Base-by-base conservation (phyloP, 2,888 invertebrate genomes). In the Dasysyrphus albostriatus region DNA sequence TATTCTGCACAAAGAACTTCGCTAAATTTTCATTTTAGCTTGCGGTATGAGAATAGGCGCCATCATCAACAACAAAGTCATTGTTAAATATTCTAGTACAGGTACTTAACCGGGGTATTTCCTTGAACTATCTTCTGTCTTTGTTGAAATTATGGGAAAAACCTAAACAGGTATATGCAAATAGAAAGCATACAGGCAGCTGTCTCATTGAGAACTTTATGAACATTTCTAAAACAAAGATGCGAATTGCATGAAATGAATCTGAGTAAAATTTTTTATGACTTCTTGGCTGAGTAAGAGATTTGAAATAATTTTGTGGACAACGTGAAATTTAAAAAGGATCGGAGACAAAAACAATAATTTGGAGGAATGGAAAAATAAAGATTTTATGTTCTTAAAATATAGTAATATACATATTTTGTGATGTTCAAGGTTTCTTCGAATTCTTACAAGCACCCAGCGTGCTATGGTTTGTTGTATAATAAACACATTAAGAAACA, bases 41-140 rank as follows among this genome's bases (percentile, higher is more conserved):
- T 67, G 77, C 51, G 73, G 77, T 73, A 24, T 44, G n/a, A 56
- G 42, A n/a, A 29, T 56, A 67, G 67, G 83, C 83, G 83, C 78
- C 83, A 78, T 61, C 78, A 78, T 19, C 32, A 32, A 54, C 24
- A 69, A 34, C 8, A 3, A 24, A 24, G 24, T 24, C 24, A 14
- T 54, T 39, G 69, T 69, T 54, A 69, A 51, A 54, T 29, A 9
- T 24, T 51, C 37, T 54, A 5, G 29, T 4, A 29, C 34, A 49
- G 67, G 49, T 67, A 67, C 67, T 67, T 49, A 49, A 2, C 10
- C 12, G 34, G 49, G 67, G 34, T 54, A 54, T 65, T 69, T 54
- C 69, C 69, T n/a, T 14, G 19, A 51, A 69, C 5, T 29, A 24
- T 16, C 0, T 14, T 61, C 12, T 10, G 16, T 39, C 39, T 4